Evolutionary conservation across 2,113 vertebrate genomes (phyloP).

Genomic region (Corydoras maculifer): DNA sequence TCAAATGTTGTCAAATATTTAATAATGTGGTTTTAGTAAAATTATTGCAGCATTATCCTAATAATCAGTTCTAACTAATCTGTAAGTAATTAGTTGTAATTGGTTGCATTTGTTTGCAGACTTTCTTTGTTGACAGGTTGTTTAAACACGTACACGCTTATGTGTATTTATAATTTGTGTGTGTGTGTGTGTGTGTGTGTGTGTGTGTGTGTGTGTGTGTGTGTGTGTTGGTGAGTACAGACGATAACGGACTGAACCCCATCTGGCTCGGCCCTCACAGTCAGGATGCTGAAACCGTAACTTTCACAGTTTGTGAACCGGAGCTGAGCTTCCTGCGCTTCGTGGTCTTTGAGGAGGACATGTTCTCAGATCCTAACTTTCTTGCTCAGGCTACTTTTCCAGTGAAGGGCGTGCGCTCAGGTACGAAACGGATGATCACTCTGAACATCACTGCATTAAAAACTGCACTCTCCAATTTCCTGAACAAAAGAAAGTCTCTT

Average conservation of each 20-base stretch:
- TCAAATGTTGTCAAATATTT: background rate
- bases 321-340: conserved; percentile 87
- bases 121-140: too few species aligned
- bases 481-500: too few species aligned
- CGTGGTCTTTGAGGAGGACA: conserved; percentile 93
- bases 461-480: too few species aligned
- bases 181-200: background rate
- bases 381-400: conserved; percentile 91
- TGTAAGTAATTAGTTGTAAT: too few species aligned
- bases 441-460: too few species aligned
- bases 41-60: too few species aligned
- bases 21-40: background rate
- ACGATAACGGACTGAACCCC: conserved; percentile 92
- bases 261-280: conserved; percentile 70
- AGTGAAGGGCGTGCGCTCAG: conserved; percentile 86
- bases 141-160: too few species aligned
- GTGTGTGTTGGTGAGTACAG: conserved; percentile 56
- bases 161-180: background rate
- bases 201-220: background rate
- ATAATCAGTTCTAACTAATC: too few species aligned
- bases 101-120: too few species aligned
- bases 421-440: conserved; percentile 50
- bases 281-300: conserved; percentile 64
- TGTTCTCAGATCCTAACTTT: conserved; percentile 98
- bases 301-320: conserved; percentile 82